A percentile compares a stretch with the other conserved stretches of the same genome.
Conservation (phyloP, 2,797 vertebrate genomes). For the Acanthornis magna region DNA sequence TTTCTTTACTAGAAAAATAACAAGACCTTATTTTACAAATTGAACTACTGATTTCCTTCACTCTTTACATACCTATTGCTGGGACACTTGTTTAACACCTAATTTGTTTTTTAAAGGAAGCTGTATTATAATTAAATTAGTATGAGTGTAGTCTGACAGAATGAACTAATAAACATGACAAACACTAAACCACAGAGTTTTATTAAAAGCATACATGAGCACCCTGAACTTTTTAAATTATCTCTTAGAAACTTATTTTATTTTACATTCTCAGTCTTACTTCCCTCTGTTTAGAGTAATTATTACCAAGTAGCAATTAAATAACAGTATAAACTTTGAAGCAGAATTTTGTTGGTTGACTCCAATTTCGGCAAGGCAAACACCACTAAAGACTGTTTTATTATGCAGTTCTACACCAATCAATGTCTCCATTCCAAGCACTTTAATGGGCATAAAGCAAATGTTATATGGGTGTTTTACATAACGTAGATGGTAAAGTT, state of each 20-base stretch:
- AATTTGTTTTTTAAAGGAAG: constrained; percentile 36
- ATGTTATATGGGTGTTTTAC: background rate
- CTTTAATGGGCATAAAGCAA: background rate
- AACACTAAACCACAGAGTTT: background rate
- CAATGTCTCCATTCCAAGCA: background rate
- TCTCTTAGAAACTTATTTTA: background rate
- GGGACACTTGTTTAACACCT: constrained; percentile 25
- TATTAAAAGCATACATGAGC: background rate
- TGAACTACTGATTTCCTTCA: constrained; percentile 24
- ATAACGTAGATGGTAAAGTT: background rate
- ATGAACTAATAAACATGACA: constrained; percentile 26
- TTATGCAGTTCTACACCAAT: background rate
- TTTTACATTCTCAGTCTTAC: background rate
- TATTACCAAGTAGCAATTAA: background rate
- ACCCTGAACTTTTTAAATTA: background rate
- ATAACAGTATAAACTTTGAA: background rate
- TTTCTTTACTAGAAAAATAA: constrained; percentile 50
- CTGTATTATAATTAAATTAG: background rate
- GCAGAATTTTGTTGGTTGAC: background rate
- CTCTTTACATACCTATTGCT: background rate
- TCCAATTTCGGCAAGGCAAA: background rate
- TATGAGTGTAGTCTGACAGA: background rate
- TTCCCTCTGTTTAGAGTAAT: background rate
- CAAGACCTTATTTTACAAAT: constrained; percentile 2
- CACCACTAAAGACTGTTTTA: background rate